phyloP scores from a whole-genome alignment of 2,888 invertebrate genomes.

The Andrena dorsata region DNA sequence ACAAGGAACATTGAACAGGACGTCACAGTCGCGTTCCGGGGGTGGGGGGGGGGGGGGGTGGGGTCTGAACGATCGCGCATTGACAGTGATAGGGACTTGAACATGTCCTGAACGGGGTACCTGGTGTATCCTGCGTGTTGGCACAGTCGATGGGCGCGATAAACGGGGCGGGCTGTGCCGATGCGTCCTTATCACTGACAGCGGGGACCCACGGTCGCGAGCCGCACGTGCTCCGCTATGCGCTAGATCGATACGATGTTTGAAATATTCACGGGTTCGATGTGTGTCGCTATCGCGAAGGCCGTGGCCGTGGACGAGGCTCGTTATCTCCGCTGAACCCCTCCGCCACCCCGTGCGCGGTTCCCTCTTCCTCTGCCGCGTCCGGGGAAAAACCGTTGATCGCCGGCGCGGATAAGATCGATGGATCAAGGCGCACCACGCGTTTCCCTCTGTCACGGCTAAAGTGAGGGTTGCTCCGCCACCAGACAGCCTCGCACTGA shows the following conservation, averaged over 20 bases:
- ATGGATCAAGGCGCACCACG: constrained; percentile 33
- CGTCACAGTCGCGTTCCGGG: not conserved
- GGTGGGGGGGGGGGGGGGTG: too few species aligned
- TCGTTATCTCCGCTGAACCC: constrained; percentile 42
- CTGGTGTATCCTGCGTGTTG: not conserved
- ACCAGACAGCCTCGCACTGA: constrained; percentile 68
- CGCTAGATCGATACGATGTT: constrained; percentile 64
- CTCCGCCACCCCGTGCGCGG: not conserved
- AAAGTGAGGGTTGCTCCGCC: constrained; percentile 39
- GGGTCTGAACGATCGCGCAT: not conserved
- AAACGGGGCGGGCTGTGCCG: not conserved
- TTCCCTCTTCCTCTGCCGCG: not conserved
- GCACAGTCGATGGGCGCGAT: not conserved
- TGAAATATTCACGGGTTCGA: constrained; percentile 69
- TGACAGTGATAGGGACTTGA: constrained; percentile 1
- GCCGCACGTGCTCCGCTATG: constrained; percentile 53
- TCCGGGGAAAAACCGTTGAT: constrained; percentile 2
- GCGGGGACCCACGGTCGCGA: constrained; percentile 9
- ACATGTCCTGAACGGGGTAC: constrained; percentile 5
- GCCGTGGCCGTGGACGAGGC: constrained; percentile 14
- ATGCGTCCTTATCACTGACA: not conserved
- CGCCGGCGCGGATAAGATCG: constrained; percentile 11
- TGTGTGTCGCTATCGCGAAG: constrained; percentile 62
- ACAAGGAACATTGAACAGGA: not conserved
- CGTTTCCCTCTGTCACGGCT: constrained; percentile 32